These are phyloP conservation scores for Lasioglossum leucozonium DNA, from an alignment of 2,888 invertebrate genomes.

Conservation along the genomic window DNA sequence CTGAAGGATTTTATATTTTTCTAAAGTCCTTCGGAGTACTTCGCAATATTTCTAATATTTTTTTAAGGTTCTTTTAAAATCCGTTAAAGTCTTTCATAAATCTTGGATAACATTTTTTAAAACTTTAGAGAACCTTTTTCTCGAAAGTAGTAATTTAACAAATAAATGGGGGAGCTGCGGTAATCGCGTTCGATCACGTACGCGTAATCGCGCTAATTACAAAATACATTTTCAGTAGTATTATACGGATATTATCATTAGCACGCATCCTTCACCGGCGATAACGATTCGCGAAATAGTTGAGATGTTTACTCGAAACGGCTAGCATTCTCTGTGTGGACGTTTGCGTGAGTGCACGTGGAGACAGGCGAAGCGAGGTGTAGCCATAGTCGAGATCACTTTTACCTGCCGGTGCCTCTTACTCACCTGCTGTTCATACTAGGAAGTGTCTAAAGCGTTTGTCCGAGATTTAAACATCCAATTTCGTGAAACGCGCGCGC, in stretches of 20 bases:
- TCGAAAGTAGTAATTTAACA: too few relatives aligned
- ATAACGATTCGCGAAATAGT: neutral
- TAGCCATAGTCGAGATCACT: constrained; percentile 1
- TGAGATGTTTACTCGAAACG: neutral
- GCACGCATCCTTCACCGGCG: neutral
- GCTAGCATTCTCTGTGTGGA: neutral
- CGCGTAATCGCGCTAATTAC: neutral
- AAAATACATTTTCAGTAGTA: neutral
- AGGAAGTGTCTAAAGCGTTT: constrained; percentile 32
- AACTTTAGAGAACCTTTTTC: too few relatives aligned
- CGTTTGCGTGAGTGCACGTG: constrained; percentile 8
- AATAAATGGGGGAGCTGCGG: too few relatives aligned
- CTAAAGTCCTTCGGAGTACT: too few relatives aligned
- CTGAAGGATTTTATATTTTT: neutral
- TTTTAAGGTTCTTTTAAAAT: too few relatives aligned
- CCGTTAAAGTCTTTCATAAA: too few relatives aligned
- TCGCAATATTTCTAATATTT: too few relatives aligned
- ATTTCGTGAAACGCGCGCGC: constrained; percentile 3
- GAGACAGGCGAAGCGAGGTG: neutral
- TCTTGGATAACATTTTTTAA: too few relatives aligned
- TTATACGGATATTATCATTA: neutral
- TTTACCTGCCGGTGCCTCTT: constrained; percentile 34
- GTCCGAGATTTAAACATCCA: constrained; percentile 9
- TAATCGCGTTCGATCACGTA: too few relatives aligned
- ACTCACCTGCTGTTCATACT: constrained; percentile 21